Base-by-base conservation (phyloP, 2,888 invertebrate genomes). In the Polymixis lichenea region DNA sequence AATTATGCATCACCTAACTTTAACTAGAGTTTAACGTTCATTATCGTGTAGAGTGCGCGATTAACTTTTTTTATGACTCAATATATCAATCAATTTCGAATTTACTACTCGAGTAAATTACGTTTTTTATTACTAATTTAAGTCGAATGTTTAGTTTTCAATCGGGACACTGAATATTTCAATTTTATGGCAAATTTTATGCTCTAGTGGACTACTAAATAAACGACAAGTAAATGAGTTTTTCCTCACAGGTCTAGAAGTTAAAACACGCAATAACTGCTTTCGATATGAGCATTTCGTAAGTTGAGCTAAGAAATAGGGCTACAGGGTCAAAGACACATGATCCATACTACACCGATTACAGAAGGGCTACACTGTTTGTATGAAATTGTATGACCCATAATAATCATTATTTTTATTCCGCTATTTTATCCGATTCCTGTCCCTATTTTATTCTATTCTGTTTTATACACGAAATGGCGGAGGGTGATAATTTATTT, bases 141-240 rank as follows among this genome's bases (percentile, higher is more conserved):
- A 81, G 64, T 25, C 32, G 49, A 46, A 82, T 75, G 81, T 55
- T n/a, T n/a, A 60, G 64, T 80, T 81, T 64, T 32, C 28, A 25
- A 32, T 38, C 55, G 65, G 62, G 25, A 56, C 11, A 49, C 11
- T 43, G 32, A 62, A 75, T 75, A 8, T 32, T 46, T 67, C 9
- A 0, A 46, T 22, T 75, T 75, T 53, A 78, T 58, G 51, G 46
- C 32, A 53, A 22, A 19, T 64, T 58, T 8, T 62, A 72, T 62
- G 53, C 28, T 62, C 15, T n/a, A n/a, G n/a, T n/a, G n/a, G n/a
- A n/a, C n/a, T n/a, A n/a, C n/a, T n/a, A n/a, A n/a, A n/a, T n/a
- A n/a, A n/a, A n/a, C n/a, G n/a, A n/a, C n/a, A n/a, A n/a, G n/a
- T n/a, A n/a, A 17, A 28, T 32, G 25, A 2, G 0, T 51, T 8